These are phyloP conservation scores for Variabilichromis moorii DNA, from an alignment of 2,113 vertebrate genomes.

Conservation along the genomic window DNA sequence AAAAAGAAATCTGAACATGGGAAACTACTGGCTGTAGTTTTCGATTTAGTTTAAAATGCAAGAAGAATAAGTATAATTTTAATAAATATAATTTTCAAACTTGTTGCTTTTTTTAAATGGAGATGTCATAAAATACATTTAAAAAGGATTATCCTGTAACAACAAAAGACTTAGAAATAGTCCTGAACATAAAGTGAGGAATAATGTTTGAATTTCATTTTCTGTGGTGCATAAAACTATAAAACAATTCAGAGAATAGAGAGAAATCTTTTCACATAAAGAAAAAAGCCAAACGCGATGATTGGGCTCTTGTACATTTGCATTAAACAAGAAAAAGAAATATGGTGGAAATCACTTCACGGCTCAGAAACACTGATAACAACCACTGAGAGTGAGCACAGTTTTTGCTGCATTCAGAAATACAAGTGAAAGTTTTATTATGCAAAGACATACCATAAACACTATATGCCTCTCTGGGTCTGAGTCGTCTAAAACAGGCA, in stretches of 20 bases:
- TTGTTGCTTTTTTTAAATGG: neutral
- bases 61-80: neutral
- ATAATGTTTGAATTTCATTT: neutral
- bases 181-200: neutral
- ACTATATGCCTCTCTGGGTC: neutral
- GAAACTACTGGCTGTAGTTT: neutral
- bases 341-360: neutral
- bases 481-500: neutral
- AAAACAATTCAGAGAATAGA: neutral
- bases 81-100: neutral
- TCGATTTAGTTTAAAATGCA: neutral
- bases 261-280: neutral
- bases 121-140: neutral
- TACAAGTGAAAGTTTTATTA: neutral
- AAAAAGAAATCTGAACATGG: neutral
- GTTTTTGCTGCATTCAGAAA: neutral
- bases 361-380: neutral
- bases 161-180: neutral
- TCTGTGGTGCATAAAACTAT: neutral
- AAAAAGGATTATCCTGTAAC: neutral
- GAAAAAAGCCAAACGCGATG: neutral
- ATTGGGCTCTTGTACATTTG: neutral
- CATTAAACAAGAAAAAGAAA: neutral
- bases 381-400: neutral
- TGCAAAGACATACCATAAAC: neutral